Conservation (phyloP, 2,113 vertebrate genomes). For the Colaptes auratus region DNA sequence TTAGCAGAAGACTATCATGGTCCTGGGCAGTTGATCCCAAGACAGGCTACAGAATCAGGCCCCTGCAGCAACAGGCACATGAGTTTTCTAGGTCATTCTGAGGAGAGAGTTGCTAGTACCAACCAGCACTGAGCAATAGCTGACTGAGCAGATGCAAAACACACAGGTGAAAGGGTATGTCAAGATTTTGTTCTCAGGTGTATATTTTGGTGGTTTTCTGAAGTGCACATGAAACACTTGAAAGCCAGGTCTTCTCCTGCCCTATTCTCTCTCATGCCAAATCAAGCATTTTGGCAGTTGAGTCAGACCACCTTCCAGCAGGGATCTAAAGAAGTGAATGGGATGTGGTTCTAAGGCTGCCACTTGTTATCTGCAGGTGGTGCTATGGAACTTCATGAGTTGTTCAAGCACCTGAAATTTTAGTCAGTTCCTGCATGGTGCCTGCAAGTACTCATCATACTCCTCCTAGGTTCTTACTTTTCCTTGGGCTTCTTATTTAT, state of each 20-base stretch:
- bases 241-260: not conserved
- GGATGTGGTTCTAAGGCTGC: not conserved
- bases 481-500: not conserved
- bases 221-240: not conserved
- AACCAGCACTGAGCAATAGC: not conserved
- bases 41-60: not conserved
- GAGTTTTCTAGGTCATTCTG: not conserved
- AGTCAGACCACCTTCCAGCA: not conserved
- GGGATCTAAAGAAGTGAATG: not conserved
- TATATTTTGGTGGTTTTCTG: not conserved
- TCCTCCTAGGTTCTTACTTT: not conserved
- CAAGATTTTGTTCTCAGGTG: not conserved
- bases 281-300: not conserved
- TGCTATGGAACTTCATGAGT: not conserved
- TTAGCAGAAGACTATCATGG: accelerated
- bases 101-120: not conserved
- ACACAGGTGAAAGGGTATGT: not conserved
- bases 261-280: not conserved
- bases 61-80: not conserved
- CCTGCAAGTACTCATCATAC: not conserved
- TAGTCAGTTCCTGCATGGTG: not conserved
- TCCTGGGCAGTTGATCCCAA: accelerated
- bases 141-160: not conserved
- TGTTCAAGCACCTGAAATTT: not conserved
- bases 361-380: not conserved